Base-by-base conservation (phyloP, 2,888 invertebrate species). In the Yponomeuta cagnagella region DNA sequence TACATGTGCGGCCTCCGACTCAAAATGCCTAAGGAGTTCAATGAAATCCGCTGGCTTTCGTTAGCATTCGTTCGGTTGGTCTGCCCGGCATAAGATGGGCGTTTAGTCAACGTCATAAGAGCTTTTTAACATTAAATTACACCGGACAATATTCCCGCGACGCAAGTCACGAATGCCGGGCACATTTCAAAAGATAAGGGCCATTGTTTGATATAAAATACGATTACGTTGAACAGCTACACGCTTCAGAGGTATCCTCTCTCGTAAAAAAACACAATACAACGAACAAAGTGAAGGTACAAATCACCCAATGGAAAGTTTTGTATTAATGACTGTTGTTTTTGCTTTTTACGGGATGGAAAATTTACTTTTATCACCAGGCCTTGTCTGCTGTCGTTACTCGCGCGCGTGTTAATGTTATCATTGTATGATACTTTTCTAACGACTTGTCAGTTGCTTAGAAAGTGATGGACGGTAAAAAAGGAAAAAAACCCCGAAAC, bases 161-260 rank as follows among this genome's bases (percentile, higher is more conserved):
- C 80, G 79, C 83, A 79, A 82, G 82, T 84, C 86, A 87, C 88
- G 88, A 88, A 89, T 88, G 89, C 87, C 86, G 87, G 89, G 89
- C 88, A 86, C 84, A 84, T 83, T 88, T 87, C 86, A 85, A 84
- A 78, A 87, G 89, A 89, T 89, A 89, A 90, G 88, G 82, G 82
- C 81, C 82, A 83, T 87, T 88, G 88, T 87, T 58, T 86, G 85
- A 90, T 87, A 87, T 89, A 89, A 89, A 89, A 86, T 89, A 90
- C 83, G 89, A 89, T 90, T 85, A 90, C 87, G 86, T 82, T 80
- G 83, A 77, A 82, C 80, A 83, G 77, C 88, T 43, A 8, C 90
- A 90, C 89, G 90, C 90, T 79, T 89, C 79, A 76, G 79, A 78
- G 78, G 78, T 82, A 84, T 86, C 84, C 83, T 76, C 79, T 77